Evolutionary conservation across 2,797 vertebrate genomes (phyloP).

Genomic region (Mus caroli): DNA sequence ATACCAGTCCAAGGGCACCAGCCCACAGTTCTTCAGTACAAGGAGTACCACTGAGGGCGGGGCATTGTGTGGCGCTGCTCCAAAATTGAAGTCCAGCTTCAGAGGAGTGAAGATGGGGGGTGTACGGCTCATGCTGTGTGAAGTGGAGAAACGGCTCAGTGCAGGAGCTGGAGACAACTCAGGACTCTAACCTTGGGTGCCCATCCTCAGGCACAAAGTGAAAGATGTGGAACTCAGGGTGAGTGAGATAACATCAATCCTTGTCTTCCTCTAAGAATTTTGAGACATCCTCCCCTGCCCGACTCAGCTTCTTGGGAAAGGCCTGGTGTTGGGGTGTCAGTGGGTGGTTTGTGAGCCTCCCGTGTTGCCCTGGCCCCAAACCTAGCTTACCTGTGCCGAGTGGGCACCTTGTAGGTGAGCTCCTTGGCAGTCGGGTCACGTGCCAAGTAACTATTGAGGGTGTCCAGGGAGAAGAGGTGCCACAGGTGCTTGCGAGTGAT

Average conservation of each 20-base stretch:
- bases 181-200: not conserved
- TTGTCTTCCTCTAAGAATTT: not conserved
- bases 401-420: constrained; percentile 90
- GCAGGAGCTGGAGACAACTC: not conserved
- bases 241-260: not conserved
- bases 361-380: accelerated
- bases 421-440: constrained; percentile 89
- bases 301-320: not conserved
- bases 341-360: not conserved
- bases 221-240: not conserved
- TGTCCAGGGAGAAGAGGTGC: constrained; percentile 93
- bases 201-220: not conserved
- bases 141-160: constrained; percentile 58
- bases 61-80: constrained; percentile 91
- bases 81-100: constrained; percentile 94
- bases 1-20: constrained; percentile 94
- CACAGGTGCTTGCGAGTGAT: constrained; percentile 92
- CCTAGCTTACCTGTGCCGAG: constrained; percentile 91
- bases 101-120: constrained; percentile 90
- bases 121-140: constrained; percentile 86
- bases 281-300: not conserved
- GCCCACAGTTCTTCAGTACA: constrained; percentile 93
- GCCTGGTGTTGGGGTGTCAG: not conserved
- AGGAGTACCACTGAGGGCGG: constrained; percentile 90
- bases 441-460: constrained; percentile 91